Percentiles rank a stretch among this genome's conserved stretches.
phyloP scores from a whole-genome alignment of 2,888 invertebrate genomes.

The Oithona nana region DNA sequence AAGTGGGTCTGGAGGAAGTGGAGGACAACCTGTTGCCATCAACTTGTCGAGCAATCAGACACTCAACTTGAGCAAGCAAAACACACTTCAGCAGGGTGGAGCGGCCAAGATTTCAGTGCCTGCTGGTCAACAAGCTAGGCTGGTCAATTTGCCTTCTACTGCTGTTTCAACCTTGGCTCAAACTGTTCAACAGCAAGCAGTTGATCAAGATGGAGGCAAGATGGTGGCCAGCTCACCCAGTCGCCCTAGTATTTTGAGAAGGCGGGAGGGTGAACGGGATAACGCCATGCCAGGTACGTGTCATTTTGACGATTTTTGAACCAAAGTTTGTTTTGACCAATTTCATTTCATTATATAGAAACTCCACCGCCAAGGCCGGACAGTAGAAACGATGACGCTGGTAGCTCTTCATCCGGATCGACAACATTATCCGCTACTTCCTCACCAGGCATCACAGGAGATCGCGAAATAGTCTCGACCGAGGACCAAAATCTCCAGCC shows the following conservation, averaged over 20 bases:
- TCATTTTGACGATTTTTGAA: not conserved
- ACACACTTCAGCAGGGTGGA: too few species aligned
- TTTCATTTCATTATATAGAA: not conserved
- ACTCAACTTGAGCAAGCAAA: too few species aligned
- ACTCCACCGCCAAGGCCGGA: not conserved
- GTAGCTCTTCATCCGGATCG: constrained; percentile 5
- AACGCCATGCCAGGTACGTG: not conserved
- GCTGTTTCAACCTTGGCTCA: too few species aligned
- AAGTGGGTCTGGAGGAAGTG: not conserved
- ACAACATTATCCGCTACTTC: constrained; percentile 9
- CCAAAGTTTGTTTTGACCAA: not conserved
- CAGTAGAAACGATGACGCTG: not conserved
- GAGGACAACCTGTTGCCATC: not conserved
- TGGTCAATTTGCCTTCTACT: too few species aligned
- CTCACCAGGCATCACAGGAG: not conserved
- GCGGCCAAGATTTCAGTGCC: not conserved
- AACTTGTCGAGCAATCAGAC: not conserved
- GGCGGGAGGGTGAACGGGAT: constrained; percentile 2
- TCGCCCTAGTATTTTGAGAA: constrained; percentile 1
- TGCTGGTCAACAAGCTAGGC: not conserved
- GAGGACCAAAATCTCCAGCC: not conserved
- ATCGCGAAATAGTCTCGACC: not conserved
- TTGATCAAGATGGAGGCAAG: not conserved
- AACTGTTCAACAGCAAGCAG: too few species aligned
- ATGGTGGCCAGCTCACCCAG: not conserved